Evolutionary conservation across 2,113 vertebrate genomes (phyloP).

Genomic region (Heptranchias perlo): DNA sequence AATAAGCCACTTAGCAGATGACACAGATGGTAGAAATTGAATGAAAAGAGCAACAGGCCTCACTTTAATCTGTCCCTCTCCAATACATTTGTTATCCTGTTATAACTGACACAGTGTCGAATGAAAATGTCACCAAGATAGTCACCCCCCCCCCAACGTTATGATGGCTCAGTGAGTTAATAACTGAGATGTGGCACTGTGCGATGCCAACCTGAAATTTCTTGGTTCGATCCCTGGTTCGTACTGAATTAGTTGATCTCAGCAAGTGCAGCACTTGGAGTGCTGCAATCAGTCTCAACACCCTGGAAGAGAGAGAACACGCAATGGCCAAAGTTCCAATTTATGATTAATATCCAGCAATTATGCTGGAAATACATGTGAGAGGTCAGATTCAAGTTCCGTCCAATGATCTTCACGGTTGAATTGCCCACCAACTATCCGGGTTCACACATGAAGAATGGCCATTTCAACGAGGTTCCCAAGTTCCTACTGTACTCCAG

Average conservation of each 20-base stretch:
- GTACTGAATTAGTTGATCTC: not conserved
- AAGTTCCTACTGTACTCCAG: not conserved
- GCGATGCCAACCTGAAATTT: not conserved
- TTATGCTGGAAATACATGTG: no score
- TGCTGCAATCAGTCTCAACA: not conserved
- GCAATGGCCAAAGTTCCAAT: no score
- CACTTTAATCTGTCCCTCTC: not conserved
- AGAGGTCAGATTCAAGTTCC: not conserved
- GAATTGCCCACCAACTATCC: not conserved
- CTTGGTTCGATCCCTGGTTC: not conserved
- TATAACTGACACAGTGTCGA: not conserved
- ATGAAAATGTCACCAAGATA: not conserved
- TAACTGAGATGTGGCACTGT: not conserved
- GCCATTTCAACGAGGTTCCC: not conserved
- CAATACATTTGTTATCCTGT: not conserved
- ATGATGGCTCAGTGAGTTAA: not conserved
- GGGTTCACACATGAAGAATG: not conserved
- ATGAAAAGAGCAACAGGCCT: not conserved
- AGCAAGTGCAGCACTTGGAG: not conserved
- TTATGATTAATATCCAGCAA: no score
- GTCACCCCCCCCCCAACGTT: not conserved
- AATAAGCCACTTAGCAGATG: not conserved
- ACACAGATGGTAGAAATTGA: not conserved
- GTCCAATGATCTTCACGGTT: not conserved
- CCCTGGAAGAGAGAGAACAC: not conserved